Evolutionary conservation across 2,888 invertebrate species (phyloP), one percentile per base, ranked within the genome.

Genomic region (Phortica okadai): DNA sequence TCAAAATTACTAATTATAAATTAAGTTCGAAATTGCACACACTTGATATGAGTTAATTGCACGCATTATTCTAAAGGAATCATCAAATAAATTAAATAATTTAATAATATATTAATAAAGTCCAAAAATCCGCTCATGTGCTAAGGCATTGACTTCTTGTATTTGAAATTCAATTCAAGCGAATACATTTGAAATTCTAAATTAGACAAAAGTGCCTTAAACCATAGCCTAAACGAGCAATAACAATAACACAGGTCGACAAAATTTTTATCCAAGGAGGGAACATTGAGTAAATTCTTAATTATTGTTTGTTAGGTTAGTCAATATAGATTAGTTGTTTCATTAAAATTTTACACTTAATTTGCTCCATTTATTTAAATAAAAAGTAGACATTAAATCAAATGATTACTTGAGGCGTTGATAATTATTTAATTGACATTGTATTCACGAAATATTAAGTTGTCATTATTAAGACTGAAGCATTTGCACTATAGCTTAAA

Each of bases 21-120:
- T 25, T 50, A 33, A 33, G 8, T 50, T 50, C 14, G 50, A 62
- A 25, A 25, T 62, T 62, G 62, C 62, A 25, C 59, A 59, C 59
- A 6, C 62, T 25, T 62, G 62, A 62, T 10, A 21, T 62, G 62
- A 62, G 62, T 62, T 62, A 62, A 3, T 25, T 62, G 62, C 62
- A 62, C 62, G 62, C 25, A 10, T 62, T 62, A 62, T 62, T 16
- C 7, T 62, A 8, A 62, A 62, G 25, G 10, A 16, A 62, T 7
- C 21, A 16, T 62, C 21, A 25, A 21, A 62, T 8, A 21, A 16
- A 25, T 62, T 25, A 62, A 59, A 59, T 16, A 59, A 59, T 10
- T 21, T 7, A 4, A 59, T 59, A 6, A 59, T n/a, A n/a, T 59
- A 59, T 6, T 50, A 59, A 59, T 59, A 16, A n/a, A 59, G 25